phyloP scores from a whole-genome alignment of 2,797 vertebrate genomes.

The Enteromius treurensis region DNA sequence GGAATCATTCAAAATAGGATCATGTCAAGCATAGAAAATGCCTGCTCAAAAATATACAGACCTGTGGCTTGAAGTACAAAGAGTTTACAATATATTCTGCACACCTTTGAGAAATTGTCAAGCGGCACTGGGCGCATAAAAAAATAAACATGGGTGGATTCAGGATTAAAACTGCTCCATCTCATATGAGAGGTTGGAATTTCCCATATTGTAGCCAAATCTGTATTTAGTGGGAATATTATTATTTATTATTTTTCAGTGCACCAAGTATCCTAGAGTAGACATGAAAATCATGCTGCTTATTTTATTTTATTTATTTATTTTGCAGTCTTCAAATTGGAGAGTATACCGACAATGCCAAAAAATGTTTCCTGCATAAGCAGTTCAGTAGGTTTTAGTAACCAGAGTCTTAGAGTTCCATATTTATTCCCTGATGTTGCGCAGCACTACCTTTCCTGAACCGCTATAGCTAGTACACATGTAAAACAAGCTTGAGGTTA shows the following conservation, averaged over 20 bases:
- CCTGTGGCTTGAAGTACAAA: slow-evolving; percentile 33
- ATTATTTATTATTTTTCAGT: neutral
- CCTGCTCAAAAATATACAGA: slow-evolving; percentile 61
- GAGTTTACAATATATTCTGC: neutral
- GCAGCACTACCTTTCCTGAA: neutral
- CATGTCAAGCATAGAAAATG: slow-evolving; percentile 66
- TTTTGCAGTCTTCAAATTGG: neutral
- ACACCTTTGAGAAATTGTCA: neutral
- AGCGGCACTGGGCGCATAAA: neutral
- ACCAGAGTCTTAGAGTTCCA: neutral
- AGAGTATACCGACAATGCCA: neutral
- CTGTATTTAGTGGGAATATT: neutral
- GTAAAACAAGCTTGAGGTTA: slow-evolving; percentile 29
- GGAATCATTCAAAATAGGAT: slow-evolving; percentile 74
- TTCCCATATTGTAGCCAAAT: neutral
- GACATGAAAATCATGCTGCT: neutral
- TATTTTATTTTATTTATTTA: no score
- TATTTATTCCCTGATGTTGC: neutral
- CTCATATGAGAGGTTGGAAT: neutral
- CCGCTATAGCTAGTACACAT: slow-evolving; percentile 6
- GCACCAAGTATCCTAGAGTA: neutral
- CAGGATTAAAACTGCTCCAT: neutral
- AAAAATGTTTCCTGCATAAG: neutral
- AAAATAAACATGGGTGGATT: neutral
- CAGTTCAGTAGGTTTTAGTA: neutral